phyloP scores from a whole-genome alignment of 30 jellyfish, hydroid and myxozoan species.

The Aurelia coerulea region DNA sequence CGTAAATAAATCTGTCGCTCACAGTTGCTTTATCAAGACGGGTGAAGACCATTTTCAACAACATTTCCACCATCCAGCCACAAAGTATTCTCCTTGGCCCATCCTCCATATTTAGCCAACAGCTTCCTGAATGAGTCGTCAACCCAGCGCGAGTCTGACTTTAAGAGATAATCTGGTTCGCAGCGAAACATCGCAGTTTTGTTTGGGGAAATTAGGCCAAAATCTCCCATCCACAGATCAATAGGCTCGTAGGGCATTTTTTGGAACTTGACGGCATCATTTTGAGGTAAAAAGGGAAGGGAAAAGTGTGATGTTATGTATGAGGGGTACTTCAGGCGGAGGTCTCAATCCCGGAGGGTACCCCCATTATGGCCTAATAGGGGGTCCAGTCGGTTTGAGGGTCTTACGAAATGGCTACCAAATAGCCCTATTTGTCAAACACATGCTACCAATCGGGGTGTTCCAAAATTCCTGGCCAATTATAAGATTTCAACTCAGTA shows the following conservation, averaged over 20 bases:
- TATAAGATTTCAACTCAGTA: too few relatives aligned
- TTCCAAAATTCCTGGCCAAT: too few relatives aligned
- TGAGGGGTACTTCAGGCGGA: too few relatives aligned
- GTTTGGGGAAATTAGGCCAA: conserved; percentile 46
- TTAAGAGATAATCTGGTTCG: conserved; percentile 54
- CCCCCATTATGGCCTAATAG: too few relatives aligned
- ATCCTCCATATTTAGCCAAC: conserved; percentile 24
- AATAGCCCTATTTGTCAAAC: too few relatives aligned
- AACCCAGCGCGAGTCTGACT: conserved; percentile 62
- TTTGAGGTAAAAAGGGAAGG: too few relatives aligned
- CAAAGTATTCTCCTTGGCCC: conserved; percentile 15
- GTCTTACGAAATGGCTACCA: too few relatives aligned
- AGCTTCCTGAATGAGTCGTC: conserved; percentile 39
- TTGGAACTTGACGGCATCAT: too few relatives aligned
- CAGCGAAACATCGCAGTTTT: conserved; percentile 49
- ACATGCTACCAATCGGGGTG: too few relatives aligned
- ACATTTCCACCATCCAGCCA: conserved; percentile 71
- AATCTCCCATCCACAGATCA: conserved; percentile 73
- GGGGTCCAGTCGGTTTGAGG: too few relatives aligned
- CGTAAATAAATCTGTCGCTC: conserved; percentile 55
- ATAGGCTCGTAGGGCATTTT: conserved; percentile 41
- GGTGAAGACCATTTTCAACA: conserved; percentile 49
- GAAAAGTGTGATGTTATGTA: too few relatives aligned
- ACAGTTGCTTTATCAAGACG: conserved; percentile 42
- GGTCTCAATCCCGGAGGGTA: too few relatives aligned